Base-by-base conservation (phyloP, 1,140 invertebrate genomes). In the Teleopsis dalmanni region DNA sequence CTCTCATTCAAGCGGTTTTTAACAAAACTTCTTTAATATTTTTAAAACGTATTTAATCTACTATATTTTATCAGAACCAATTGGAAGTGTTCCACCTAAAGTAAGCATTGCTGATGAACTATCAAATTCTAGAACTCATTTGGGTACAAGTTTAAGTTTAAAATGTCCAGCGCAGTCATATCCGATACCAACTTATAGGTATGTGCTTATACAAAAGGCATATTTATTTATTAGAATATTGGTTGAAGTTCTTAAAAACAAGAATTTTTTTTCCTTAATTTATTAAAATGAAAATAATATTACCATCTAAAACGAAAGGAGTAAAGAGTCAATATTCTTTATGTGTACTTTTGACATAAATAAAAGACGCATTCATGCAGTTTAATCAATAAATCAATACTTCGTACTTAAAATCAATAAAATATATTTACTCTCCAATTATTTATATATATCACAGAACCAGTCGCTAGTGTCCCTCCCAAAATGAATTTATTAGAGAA, bases 51-150 rank as follows among this genome's bases (percentile, higher is more conserved):
- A 10, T 25, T 55, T 23, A 36, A 7, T 21, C 55, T 57, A 7
- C 6, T 46, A 16, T 43, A 25, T n/a, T 42, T 60, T 54, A 66
- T 37, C 71, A 88, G 86, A 89, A 62, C 85, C 86, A 21, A 79
- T 88, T 57, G 82, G 83, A 63, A 80, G 80, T 55, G 84, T 84
- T 51, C 78, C 80, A 40, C 87, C 87, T 22, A 85, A 84, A 71
- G 80, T 88, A 67, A 83, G 81, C 44, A 80, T 81, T 48, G 81
- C 81, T 49, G 83, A 85, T 65, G 77, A 82, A 68, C 81, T 81
- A 74, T 78, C 81, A 54, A 81, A 79, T 47, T 80, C 82, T 55
- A 73, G 60, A 0, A 54, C 34, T 3, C 53, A 53, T 48, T 50
- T 56, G 26, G 68, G 58, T 14, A 54, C 70, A 41, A 71, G 61